A percentile compares a stretch with the other conserved stretches of the same genome.
Conservation (phyloP, 2,113 vertebrate species). For the Larimichthys polyactis region DNA sequence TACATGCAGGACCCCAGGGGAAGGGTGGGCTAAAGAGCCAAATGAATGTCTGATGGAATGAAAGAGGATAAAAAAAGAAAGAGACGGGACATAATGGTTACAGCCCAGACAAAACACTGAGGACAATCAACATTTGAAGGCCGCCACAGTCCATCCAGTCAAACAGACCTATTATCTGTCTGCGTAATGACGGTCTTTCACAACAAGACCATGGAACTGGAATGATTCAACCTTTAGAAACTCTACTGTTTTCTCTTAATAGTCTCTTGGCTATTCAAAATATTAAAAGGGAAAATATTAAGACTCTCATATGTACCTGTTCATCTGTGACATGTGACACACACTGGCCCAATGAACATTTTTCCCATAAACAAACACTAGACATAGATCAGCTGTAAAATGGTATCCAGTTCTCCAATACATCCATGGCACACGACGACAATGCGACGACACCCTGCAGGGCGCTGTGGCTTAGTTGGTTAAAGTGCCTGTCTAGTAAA, state of each 20-base stretch:
- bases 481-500: too few species aligned
- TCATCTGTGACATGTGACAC: neutral
- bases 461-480: too few species aligned
- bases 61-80: slow-evolving; percentile 2
- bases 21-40: neutral
- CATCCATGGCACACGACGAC: too few species aligned
- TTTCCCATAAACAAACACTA: too few species aligned
- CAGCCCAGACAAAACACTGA: slow-evolving; percentile 36
- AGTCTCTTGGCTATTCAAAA: neutral
- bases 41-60: slow-evolving; percentile 1
- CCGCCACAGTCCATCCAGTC: slow-evolving; percentile 13
- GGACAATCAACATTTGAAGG: slow-evolving; percentile 7
- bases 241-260: neutral
- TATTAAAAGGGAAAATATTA: neutral
- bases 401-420: neutral
- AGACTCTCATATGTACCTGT: neutral
- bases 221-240: neutral
- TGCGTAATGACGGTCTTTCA: slow-evolving; percentile 13
- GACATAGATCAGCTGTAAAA: neutral
- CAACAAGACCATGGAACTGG: neutral
- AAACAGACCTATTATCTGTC: slow-evolving; percentile 40
- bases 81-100: slow-evolving; percentile 4
- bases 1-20: neutral
- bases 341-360: too few species aligned
- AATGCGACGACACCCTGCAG: too few species aligned